These are phyloP conservation scores for Notolepis coatsorum DNA, from an alignment of 2,797 vertebrate genomes.

Conservation along the genomic window DNA sequence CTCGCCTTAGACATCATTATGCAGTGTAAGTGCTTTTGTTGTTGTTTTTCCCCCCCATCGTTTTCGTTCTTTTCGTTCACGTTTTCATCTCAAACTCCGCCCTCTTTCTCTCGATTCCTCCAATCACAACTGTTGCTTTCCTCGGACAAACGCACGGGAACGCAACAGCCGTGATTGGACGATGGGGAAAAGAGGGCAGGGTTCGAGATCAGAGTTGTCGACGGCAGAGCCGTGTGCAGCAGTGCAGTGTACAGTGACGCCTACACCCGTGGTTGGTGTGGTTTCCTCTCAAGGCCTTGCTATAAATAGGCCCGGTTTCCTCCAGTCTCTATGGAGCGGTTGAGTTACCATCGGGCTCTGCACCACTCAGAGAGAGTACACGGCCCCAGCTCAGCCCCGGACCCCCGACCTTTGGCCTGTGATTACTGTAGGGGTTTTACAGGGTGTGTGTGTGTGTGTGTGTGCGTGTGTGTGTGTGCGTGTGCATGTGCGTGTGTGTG, in stretches of 20 bases:
- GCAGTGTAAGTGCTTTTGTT: no score
- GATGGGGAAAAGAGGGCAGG: no score
- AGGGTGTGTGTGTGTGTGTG: not conserved
- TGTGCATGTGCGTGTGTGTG: constrained; percentile 5
- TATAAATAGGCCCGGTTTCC: constrained; percentile 57
- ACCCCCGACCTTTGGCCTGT: constrained; percentile 36
- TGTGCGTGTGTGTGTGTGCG: not conserved
- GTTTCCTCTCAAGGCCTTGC: constrained; percentile 55
- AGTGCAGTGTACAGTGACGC: constrained; percentile 2
- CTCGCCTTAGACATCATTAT: no score
- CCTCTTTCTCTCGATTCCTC: no score
- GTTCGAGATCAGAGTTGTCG: no score
- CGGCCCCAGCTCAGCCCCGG: constrained; percentile 16
- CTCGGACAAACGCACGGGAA: no score
- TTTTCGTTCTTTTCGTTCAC: no score
- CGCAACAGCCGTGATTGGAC: no score
- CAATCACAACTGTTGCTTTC: no score
- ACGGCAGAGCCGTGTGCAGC: not conserved
- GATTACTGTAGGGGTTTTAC: not conserved
- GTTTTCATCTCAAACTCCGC: no score
- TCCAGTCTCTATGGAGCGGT: constrained; percentile 21
- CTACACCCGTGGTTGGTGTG: constrained; percentile 14
- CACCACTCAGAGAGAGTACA: constrained; percentile 39
- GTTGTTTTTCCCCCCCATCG: no score
- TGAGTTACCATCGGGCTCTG: constrained; percentile 24